Percentiles rank a stretch among this genome's conserved stretches.
Evolutionary conservation across 2,888 invertebrate genomes (phyloP).

Genomic region (Drosophila kuntzei): DNA sequence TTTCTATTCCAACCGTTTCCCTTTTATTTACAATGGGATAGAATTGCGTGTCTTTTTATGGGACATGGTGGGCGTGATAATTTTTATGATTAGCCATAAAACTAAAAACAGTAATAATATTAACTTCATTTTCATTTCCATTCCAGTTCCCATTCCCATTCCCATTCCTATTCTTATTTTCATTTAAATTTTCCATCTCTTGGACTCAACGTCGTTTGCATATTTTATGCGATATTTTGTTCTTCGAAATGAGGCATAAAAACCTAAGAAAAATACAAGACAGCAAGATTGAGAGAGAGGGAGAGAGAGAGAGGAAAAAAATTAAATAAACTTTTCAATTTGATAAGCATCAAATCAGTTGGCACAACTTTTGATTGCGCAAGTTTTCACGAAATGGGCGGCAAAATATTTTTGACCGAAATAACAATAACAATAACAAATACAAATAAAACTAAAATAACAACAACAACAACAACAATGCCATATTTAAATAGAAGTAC

Average conservation of each 20-base stretch:
- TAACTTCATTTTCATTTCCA: constrained; percentile 74
- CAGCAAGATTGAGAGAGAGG: not conserved
- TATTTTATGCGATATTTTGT: constrained; percentile 57
- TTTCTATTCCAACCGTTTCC: not conserved
- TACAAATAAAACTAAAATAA: constrained; percentile 11
- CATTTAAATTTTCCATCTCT: constrained; percentile 25
- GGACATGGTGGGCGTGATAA: constrained; percentile 75
- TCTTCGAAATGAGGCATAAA: constrained; percentile 31
- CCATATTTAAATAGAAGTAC: constrained; percentile 29
- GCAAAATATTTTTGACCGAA: constrained; percentile 59
- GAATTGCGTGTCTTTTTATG: constrained; percentile 67
- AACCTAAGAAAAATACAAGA: constrained; percentile 14
- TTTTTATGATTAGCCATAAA: constrained; percentile 79
- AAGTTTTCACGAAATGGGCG: constrained; percentile 55
- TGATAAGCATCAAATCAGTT: constrained; percentile 73
- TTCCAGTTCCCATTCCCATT: constrained; percentile 44
- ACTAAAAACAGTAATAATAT: constrained; percentile 79
- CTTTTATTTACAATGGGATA: not conserved
- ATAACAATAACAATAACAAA: constrained; percentile 50
- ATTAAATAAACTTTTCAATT: constrained; percentile 72
- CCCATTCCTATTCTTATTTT: constrained; percentile 2
- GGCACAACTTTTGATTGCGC: constrained; percentile 75
- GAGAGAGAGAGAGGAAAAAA: constrained; percentile 8
- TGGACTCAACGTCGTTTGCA: constrained; percentile 55
- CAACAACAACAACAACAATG: constrained; percentile 33